Percentiles rank a stretch among this genome's conserved stretches.
Conservation (phyloP, 2,113 vertebrate genomes). For the Lynx canadensis region DNA sequence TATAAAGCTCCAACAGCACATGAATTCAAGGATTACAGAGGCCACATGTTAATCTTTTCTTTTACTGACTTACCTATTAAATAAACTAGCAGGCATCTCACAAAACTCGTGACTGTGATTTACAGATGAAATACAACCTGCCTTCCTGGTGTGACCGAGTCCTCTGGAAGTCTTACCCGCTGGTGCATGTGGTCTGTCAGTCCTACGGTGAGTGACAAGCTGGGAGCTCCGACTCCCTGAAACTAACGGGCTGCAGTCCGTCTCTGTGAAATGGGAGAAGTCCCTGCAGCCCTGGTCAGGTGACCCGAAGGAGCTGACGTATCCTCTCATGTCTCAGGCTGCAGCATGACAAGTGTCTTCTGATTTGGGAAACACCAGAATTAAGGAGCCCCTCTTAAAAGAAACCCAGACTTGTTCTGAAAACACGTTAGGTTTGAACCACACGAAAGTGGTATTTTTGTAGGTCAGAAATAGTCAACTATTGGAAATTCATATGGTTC, state of each 20-base stretch:
- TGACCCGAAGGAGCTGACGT: neutral
- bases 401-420: neutral
- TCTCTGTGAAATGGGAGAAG: neutral
- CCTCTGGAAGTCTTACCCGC: slow-evolving; percentile 96
- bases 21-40: neutral
- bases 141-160: slow-evolving; percentile 99
- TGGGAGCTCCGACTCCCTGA: accelerated
- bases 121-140: slow-evolving; percentile 97
- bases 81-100: neutral
- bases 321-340: accelerated
- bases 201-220: slow-evolving; percentile 92
- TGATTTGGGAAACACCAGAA: neutral
- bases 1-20: neutral
- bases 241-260: neutral
- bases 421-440: neutral
- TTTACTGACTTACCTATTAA: neutral
- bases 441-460: neutral
- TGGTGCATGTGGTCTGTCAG: slow-evolving; percentile 95
- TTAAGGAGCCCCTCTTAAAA: neutral
- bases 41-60: slow-evolving; percentile 25
- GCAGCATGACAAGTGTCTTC: neutral
- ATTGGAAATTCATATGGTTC: neutral
- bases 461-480: neutral
- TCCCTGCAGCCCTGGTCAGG: accelerated
- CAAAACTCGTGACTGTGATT: slow-evolving; percentile 63